These are phyloP conservation scores for Urechis unicinctus DNA, from an alignment of 2,888 invertebrate species.

Conservation along the genomic window DNA sequence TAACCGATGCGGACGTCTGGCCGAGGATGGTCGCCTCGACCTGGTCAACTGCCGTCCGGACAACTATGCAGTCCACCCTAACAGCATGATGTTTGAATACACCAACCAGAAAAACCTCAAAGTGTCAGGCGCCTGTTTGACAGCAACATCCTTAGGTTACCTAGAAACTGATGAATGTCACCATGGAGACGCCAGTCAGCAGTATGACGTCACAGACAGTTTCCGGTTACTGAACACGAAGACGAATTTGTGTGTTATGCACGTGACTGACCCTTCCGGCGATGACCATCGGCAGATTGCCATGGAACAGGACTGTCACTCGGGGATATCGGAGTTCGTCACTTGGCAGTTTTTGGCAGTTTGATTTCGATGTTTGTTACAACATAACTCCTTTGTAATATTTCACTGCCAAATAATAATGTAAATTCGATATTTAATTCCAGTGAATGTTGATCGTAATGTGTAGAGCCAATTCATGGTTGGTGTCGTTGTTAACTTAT, in stretches of 20 bases:
- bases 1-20: conserved; percentile 15
- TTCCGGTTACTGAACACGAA: conserved; percentile 11
- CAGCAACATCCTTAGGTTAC: conserved; percentile 15
- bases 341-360: too few relatives aligned
- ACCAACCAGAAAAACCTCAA: conserved; percentile 9
- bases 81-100: conserved; percentile 19
- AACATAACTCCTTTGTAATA: too few relatives aligned
- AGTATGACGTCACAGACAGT: conserved; percentile 10
- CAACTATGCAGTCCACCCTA: conserved; percentile 6
- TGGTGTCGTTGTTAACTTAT: too few relatives aligned
- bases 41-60: conserved; percentile 19
- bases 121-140: conserved; percentile 15
- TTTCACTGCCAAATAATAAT: too few relatives aligned
- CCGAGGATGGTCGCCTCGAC: conserved; percentile 11
- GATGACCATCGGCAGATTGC: conserved; percentile 20
- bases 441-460: too few relatives aligned
- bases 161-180: conserved; percentile 12
- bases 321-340: conserved; percentile 17
- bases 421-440: too few relatives aligned
- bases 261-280: conserved; percentile 23
- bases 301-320: conserved; percentile 23
- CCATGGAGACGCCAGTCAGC: conserved; percentile 6
- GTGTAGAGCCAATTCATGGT: too few relatives aligned
- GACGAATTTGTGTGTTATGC: conserved; percentile 22
- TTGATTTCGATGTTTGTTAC: too few relatives aligned